Conservation (phyloP, 1,140 invertebrate species). For the Atta cephalotes region DNA sequence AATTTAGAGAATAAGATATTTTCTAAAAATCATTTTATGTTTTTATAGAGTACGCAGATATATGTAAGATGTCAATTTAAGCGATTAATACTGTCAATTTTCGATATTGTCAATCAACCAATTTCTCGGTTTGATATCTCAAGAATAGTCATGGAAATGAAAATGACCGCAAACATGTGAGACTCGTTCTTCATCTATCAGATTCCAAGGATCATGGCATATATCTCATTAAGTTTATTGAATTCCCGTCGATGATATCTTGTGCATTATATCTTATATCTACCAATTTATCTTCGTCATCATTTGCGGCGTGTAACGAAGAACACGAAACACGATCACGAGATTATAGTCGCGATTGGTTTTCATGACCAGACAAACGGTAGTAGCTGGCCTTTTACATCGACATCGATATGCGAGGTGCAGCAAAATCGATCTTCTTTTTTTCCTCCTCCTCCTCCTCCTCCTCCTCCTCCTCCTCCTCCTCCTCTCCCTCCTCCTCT, state of each 20-base stretch:
- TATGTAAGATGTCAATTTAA: too few species aligned
- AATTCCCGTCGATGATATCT: neutral
- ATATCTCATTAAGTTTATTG: neutral
- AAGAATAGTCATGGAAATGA: neutral
- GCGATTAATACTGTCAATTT: too few species aligned
- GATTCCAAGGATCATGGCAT: constrained; percentile 1
- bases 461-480: too few species aligned
- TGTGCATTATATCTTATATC: neutral
- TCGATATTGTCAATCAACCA: neutral
- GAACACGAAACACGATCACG: neutral
- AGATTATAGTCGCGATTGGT: constrained; percentile 10
- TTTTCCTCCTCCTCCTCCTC: neutral
- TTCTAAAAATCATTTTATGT: too few species aligned
- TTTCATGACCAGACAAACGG: constrained; percentile 1
- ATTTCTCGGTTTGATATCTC: neutral
- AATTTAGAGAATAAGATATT: too few species aligned
- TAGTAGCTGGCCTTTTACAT: neutral
- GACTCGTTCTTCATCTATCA: constrained; percentile 1
- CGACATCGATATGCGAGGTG: constrained; percentile 20
- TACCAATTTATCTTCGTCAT: neutral
- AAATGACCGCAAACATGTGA: neutral
- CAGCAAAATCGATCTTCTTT: constrained; percentile 31
- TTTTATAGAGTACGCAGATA: too few species aligned
- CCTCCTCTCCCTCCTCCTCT: neutral
- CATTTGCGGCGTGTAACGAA: neutral